Base-by-base conservation (phyloP, 2,113 vertebrate species). In the Hippoglossus stenolepis region DNA sequence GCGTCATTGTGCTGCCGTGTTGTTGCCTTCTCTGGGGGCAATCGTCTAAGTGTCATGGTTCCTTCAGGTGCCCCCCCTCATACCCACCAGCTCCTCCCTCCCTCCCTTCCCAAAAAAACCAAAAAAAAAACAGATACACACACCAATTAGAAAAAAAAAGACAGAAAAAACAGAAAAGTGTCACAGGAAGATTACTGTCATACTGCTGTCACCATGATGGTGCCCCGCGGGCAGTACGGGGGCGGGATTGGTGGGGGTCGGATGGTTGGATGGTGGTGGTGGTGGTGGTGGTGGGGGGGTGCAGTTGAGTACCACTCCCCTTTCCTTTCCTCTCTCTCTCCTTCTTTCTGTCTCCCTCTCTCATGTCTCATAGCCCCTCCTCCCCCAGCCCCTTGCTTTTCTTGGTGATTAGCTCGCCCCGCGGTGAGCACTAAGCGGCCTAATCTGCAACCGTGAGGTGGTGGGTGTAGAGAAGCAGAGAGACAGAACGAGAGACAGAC, bases 171-270 rank as follows among this genome's bases (percentile, higher is more conserved):
- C 40, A 70, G 66, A 72, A 79, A 87, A 85, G 79, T 92, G 91
- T 94, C 92, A 90, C 73, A 76, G 85, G 68, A 90, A 95, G 94
- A 95, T 94, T 94, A 93, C 87, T 93, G 93, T 94, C 93, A 94
- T 83, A 89, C 76, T 7, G 70, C 84, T 86, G 87, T 90, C 89
- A 94, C 90, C 79, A 81, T 89, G 86, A 90, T 80, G 80, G 68
- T 91, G 89, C 91, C 92, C 90, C 63, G 85, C 80, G 83, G 92
- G 93, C 90, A 89, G 84, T 83, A 87, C 65, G 85, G 88, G 90
- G 92, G 91, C 74, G 86, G 85, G 70, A 84, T 82, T 72, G 80
- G 80, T 28, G 77, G 87, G 80, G 88, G 83, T 81, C 43, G 83
- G 66, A 62, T 75, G 85, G 75, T 75, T 77, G 81, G 76, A 54